Evolutionary conservation across 2,113 vertebrate genomes (phyloP).

Genomic region (Odobenus rosmarus): DNA sequence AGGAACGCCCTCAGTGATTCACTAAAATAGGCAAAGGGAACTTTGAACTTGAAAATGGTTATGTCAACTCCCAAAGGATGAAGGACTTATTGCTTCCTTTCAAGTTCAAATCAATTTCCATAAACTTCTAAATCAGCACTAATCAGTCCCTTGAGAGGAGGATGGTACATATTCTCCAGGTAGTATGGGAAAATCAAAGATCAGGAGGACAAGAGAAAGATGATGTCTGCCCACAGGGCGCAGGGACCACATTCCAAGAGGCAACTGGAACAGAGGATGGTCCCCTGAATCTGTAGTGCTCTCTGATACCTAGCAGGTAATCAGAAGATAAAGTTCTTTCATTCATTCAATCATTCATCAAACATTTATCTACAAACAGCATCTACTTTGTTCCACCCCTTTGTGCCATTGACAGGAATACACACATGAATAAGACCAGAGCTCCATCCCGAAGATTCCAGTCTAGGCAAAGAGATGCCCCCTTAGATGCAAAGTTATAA

Average conservation of each 20-base stretch:
- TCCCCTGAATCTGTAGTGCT: neutral
- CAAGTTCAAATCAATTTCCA: conserved; percentile 18
- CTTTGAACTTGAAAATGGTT: conserved; percentile 50
- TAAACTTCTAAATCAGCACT: neutral
- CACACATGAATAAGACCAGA: neutral
- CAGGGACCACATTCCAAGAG: neutral
- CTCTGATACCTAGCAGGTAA: neutral
- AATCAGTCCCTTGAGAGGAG: neutral
- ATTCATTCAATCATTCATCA: neutral
- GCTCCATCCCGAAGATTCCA: neutral
- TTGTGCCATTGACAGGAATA: neutral
- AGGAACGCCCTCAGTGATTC: conserved; percentile 49
- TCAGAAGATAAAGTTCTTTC: neutral
- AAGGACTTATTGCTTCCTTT: neutral
- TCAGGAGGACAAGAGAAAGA: neutral
- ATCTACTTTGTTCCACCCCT: neutral
- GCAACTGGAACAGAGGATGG: too few relatives aligned
- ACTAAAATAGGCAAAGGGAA: conserved; percentile 53
- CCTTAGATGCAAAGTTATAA: fast-evolving
- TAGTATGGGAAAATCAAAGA: neutral
- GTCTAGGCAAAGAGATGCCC: neutral
- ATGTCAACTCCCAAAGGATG: neutral
- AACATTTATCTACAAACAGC: neutral
- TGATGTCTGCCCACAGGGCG: neutral
- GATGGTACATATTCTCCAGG: neutral